A percentile compares a stretch with the other conserved stretches of the same genome.
Evolutionary conservation across 1,140 invertebrate species (phyloP).

Genomic region (Drosophila pandora): DNA sequence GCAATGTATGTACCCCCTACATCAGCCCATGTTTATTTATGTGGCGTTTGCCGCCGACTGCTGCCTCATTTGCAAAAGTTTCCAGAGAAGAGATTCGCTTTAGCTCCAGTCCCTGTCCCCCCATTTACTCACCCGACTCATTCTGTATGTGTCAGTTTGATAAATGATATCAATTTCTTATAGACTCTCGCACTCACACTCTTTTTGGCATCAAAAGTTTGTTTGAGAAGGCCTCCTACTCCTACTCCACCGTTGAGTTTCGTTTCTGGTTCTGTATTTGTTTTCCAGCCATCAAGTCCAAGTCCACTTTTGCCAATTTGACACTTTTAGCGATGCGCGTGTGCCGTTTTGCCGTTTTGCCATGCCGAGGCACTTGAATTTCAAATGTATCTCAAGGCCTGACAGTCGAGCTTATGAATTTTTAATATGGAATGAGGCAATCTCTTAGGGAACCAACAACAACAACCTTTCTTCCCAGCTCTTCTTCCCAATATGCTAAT

Average conservation of each 20-base stretch:
- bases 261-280: constrained; percentile 37
- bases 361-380: constrained; percentile 64
- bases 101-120: constrained; percentile 1
- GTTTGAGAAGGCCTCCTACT: constrained; percentile 41
- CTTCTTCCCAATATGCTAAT: constrained; percentile 34
- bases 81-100: constrained; percentile 42
- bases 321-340: constrained; percentile 70
- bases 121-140: neutral
- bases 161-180: constrained; percentile 82
- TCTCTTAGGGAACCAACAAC: constrained; percentile 37
- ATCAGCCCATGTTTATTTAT: constrained; percentile 58
- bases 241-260: neutral
- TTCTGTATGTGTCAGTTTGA: constrained; percentile 72
- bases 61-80: constrained; percentile 72
- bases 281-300: constrained; percentile 16
- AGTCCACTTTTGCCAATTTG: constrained; percentile 73
- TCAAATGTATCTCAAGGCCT: constrained; percentile 68
- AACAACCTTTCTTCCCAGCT: neutral
- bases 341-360: constrained; percentile 15
- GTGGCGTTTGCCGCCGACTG: constrained; percentile 30
- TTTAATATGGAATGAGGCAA: constrained; percentile 69
- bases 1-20: neutral
- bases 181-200: constrained; percentile 37
- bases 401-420: constrained; percentile 76
- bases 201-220: constrained; percentile 66